Evolutionary conservation across 2,888 invertebrate species (phyloP), one percentile per base, ranked within the genome.

Genomic region (Drosophila multiciliata): DNA sequence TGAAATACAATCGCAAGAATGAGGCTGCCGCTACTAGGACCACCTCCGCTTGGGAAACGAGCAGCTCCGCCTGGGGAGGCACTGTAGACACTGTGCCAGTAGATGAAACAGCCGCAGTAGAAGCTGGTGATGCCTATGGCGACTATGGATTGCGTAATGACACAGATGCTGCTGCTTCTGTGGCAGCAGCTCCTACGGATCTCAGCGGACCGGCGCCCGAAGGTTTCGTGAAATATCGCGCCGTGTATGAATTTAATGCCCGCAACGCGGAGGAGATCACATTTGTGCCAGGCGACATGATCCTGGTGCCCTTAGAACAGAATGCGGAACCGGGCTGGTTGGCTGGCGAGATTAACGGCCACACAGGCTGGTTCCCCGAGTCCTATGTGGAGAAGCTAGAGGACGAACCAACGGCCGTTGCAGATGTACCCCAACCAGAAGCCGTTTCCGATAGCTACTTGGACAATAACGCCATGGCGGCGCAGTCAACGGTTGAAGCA

Each of bases 301-400:
- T 99, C 70, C 78, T 95, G 95, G 95, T 95, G 73, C 96, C 97
- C 4, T 68, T 92, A 48, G 95, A 97, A 65, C 97, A 97, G 89
- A 96, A 96, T 82, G 97, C 98, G 0, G 99, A 99, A 91, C 98
- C 98, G 0, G 99, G 99, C n/a, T 99, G 99, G 99, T 94, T 97
- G 86, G 97, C 98, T 80, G 99, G 99, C 0, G 97, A 97, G 88
- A 96, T 98, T 36, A 95, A 97, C 90, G 99, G 98, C 4, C 96
- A 96, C 75, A 96, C 97, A 0, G 99, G 99, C 1, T 99, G 98
- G 98, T 99, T 99, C 94, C 99, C 99, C 0, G 98, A 98, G 92
- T 97, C 98, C 0, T 99, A 99, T 91, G 98, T 98, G 20, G 98
- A 98, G 90, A 96, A 96, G 45, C 93, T 97, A 12, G 95, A 94